These are phyloP conservation scores for Caenorhabditis sulstoni DNA, from an alignment of 2,888 invertebrate genomes.

Conservation along the genomic window DNA sequence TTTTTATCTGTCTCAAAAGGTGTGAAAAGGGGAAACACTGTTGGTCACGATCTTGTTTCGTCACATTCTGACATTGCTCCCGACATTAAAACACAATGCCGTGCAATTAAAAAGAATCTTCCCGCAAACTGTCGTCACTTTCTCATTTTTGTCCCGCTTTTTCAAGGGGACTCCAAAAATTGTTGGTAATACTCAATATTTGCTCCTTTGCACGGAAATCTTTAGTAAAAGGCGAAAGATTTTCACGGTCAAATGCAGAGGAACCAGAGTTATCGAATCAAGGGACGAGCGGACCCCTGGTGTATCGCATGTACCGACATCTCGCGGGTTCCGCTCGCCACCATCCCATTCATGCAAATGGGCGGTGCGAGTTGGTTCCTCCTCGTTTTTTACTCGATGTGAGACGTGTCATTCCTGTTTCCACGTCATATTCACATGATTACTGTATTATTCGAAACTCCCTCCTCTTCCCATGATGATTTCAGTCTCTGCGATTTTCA, in stretches of 20 bases:
- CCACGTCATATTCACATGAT: too few relatives aligned
- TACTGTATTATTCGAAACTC: too few relatives aligned
- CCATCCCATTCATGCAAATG: not conserved
- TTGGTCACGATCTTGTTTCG: slow-evolving; percentile 15
- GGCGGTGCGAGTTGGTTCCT: not conserved
- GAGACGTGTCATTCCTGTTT: too few relatives aligned
- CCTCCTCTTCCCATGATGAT: too few relatives aligned
- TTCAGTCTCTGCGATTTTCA: too few relatives aligned
- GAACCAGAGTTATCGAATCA: slow-evolving; percentile 44
- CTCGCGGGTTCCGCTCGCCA: slow-evolving; percentile 18
- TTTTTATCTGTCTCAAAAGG: slow-evolving; percentile 37
- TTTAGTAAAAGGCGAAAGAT: slow-evolving; percentile 71
- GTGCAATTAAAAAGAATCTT: too few relatives aligned
- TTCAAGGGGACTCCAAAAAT: slow-evolving; percentile 65
- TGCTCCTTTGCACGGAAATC: slow-evolving; percentile 77
- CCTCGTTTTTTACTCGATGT: too few relatives aligned
- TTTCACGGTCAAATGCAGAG: slow-evolving; percentile 3
- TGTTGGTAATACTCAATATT: slow-evolving; percentile 57
- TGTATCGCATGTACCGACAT: slow-evolving; percentile 5
- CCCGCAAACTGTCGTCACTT: too few relatives aligned
- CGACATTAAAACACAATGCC: slow-evolving; percentile 24
- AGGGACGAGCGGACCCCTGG: slow-evolving; percentile 72
- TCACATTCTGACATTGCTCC: not conserved
- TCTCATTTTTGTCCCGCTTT: slow-evolving; percentile 56
- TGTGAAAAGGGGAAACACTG: slow-evolving; percentile 27